These are phyloP conservation scores for Fragum fragum DNA, from an alignment of 2,888 invertebrate species.

Conservation along the genomic window DNA sequence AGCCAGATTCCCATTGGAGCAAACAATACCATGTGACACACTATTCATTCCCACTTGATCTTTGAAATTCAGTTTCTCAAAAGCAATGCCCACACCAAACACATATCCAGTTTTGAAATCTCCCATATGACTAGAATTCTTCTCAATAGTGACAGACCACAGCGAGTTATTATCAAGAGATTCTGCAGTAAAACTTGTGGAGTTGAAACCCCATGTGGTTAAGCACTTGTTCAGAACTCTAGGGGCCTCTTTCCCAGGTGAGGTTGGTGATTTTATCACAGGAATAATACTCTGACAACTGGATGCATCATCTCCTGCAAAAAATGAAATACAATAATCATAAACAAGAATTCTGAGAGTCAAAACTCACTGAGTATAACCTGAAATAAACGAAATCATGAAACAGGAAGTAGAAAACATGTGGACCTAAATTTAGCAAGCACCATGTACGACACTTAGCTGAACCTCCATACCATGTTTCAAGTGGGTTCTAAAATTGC, in stretches of 20 bases:
- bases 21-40: constrained; percentile 80
- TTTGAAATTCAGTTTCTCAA: constrained; percentile 77
- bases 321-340: no score
- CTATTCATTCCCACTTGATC: constrained; percentile 82
- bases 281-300: constrained; percentile 76
- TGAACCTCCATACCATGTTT: no score
- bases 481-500: no score
- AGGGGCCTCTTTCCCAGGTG: constrained; percentile 72
- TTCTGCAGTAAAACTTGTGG: constrained; percentile 84
- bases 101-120: constrained; percentile 81
- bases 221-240: constrained; percentile 81
- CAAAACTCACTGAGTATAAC: no score
- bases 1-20: constrained; percentile 77
- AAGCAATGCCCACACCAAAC: constrained; percentile 84
- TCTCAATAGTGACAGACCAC: constrained; percentile 83
- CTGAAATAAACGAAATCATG: no score
- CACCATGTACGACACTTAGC: no score
- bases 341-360: no score
- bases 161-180: constrained; percentile 71
- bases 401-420: no score
- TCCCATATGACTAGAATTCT: constrained; percentile 80
- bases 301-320: constrained; percentile 70
- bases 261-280: constrained; percentile 76
- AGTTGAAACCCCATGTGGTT: constrained; percentile 85
- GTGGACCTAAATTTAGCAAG: no score